Evolutionary conservation across 2,113 vertebrate species (phyloP).

Genomic region (Mohoua ochrocephala): DNA sequence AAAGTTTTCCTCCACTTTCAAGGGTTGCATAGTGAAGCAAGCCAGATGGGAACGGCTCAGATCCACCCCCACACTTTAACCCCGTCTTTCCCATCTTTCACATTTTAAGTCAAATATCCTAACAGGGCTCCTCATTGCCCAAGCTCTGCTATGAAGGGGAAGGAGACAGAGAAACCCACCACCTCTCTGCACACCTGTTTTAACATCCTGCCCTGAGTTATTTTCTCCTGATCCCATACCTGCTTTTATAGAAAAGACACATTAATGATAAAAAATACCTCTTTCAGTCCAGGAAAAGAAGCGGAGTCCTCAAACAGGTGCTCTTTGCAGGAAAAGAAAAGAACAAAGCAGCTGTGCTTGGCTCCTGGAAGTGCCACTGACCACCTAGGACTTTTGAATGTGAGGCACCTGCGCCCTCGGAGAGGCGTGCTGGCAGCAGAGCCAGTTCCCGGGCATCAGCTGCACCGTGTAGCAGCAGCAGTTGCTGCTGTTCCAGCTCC

Average conservation of each 20-base stretch:
- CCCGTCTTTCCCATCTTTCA: not conserved
- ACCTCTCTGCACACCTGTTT: not conserved
- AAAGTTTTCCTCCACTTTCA: constrained; percentile 39
- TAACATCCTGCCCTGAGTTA: not conserved
- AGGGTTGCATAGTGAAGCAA: not conserved
- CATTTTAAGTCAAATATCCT: not conserved
- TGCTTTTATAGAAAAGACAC: not conserved
- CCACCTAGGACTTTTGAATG: not conserved
- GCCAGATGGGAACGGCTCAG: not conserved
- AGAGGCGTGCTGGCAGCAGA: not conserved
- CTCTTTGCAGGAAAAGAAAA: not conserved
- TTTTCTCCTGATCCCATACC: not conserved
- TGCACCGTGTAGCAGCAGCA: not conserved
- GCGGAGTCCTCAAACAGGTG: not conserved
- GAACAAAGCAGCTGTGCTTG: not conserved
- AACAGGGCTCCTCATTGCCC: not conserved
- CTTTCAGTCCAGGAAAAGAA: not conserved
- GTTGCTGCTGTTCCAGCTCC: constrained; percentile 44
- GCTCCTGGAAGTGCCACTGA: not conserved
- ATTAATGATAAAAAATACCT: constrained; percentile 43
- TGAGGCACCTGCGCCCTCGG: not conserved
- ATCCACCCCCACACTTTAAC: constrained; percentile 29
- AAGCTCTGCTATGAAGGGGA: not conserved
- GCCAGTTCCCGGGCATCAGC: not conserved
- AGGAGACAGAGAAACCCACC: not conserved